Evolutionary conservation across 2,113 vertebrate species (phyloP).

Genomic region (Neolamprologus caudopunctatus): DNA sequence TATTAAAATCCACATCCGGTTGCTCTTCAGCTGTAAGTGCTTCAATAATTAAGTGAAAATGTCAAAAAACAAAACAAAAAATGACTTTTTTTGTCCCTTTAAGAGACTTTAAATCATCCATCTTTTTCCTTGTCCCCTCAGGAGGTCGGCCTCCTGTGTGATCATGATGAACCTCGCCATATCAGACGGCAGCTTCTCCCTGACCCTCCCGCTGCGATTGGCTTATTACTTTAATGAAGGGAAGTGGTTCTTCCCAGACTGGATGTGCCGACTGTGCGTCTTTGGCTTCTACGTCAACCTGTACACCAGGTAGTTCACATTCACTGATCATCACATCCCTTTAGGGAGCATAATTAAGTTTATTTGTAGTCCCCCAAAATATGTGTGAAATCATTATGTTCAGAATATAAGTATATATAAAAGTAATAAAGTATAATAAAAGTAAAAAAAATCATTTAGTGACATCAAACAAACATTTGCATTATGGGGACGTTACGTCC

Average conservation of each 20-base stretch:
- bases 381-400: neutral
- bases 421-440: neutral
- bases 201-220: constrained; percentile 66
- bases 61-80: neutral
- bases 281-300: constrained; percentile 69
- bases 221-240: constrained; percentile 52
- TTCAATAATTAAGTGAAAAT: neutral
- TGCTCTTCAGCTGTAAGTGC: neutral
- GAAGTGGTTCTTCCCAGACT: constrained; percentile 58
- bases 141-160: constrained; percentile 42
- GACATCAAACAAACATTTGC: neutral
- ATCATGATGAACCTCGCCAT: constrained; percentile 70
- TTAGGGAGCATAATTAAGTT: neutral
- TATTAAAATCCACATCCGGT: neutral
- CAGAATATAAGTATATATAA: neutral
- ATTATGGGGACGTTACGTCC: neutral
- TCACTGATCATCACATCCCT: neutral
- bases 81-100: neutral
- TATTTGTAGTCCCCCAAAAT: neutral
- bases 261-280: constrained; percentile 63
- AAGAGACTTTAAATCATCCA: neutral
- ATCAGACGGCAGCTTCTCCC: constrained; percentile 63
- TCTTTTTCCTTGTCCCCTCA: neutral
- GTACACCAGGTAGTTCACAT: constrained; percentile 55
- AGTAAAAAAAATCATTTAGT: neutral